Evolutionary conservation across 1,140 invertebrate genomes (phyloP), one percentile per base, ranked within the genome.

Genomic region (Ruditapes philippinarum): DNA sequence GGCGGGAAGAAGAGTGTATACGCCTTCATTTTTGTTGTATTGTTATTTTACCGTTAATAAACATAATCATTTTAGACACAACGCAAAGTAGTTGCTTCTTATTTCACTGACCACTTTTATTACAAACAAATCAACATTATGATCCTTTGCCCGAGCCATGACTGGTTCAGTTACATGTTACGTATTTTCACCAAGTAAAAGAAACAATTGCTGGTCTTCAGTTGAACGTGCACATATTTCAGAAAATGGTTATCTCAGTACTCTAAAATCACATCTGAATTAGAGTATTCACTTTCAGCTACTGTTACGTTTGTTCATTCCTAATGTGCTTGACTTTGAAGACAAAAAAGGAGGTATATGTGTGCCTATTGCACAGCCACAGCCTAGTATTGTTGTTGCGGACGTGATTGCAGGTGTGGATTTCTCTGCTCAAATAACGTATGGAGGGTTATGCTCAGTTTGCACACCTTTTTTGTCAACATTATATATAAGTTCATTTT

Each of bases 381-480:
- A n/a, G 25, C 45, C 79, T 54, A 81, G 28, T 17, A 60, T 0
- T 36, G 42, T 40, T 4, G 42, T 84, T 22, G 45, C n/a, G 14
- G 14, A 42, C 5, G 81, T 42, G 11, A 40, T 62, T 28, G 60
- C 28, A 31, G 42, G 0, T 17, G 60, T 45, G n/a, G 19, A 7
- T 42, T 25, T 68, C 42, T 22, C 9, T 25, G 42, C 81, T 19
- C 9, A n/a, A n/a, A n/a, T n/a, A n/a, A n/a, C 68, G 28, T 45
- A 45, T 42, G 62, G 81, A 12, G 62, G 9, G n/a, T 19, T 0
- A 84, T 70, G 81, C 81, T 42, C 36, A 33, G 60, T 84, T 49
- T 73, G 81, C 14, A 68, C 36, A 11, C 62, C 81, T 70, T 49
- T 65, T 84, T 84, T 62, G 25, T 49, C 81, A n/a, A 70, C 11